A percentile compares a stretch with the other conserved stretches of the same genome.
These are phyloP conservation scores for Choristoneura fumiferana DNA, from an alignment of 1,140 invertebrate species.

Conservation along the genomic window DNA sequence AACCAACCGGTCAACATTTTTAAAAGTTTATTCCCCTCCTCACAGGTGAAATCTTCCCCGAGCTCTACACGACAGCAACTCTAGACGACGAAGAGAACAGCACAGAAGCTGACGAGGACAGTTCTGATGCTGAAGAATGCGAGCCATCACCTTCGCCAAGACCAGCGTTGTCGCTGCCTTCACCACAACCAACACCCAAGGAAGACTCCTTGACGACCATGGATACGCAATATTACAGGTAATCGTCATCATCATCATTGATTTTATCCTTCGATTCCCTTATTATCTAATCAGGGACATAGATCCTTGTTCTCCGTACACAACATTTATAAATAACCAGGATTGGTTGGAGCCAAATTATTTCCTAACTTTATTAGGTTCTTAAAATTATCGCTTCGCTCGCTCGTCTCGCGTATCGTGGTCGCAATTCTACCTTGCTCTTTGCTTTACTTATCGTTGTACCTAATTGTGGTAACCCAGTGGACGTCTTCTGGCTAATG, in stretches of 20 bases:
- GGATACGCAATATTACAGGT: conserved; percentile 64
- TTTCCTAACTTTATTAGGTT: no score
- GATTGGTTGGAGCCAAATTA: no score
- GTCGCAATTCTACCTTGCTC: no score
- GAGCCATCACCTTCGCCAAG: conserved; percentile 56
- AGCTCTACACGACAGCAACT: conserved; percentile 49
- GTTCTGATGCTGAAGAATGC: conserved; percentile 49
- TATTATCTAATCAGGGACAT: no score
- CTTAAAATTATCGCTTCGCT: no score
- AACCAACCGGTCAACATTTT: background rate
- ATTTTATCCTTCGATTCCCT: no score
- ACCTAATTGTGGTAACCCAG: no score
- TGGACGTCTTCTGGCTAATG: no score
- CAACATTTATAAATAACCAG: no score
- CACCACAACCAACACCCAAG: conserved; percentile 42
- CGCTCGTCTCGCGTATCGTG: no score
- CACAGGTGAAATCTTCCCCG: conserved; percentile 65
- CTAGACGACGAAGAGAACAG: conserved; percentile 50
- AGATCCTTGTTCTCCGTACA: no score
- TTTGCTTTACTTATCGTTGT: no score
- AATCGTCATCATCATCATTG: background rate
- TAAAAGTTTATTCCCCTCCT: background rate
- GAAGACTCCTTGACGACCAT: conserved; percentile 50
- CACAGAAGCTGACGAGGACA: conserved; percentile 42
- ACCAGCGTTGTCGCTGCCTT: conserved; percentile 50